Evolutionary conservation across 2,113 vertebrate genomes (phyloP).

Genomic region (Hydrolagus affinis): DNA sequence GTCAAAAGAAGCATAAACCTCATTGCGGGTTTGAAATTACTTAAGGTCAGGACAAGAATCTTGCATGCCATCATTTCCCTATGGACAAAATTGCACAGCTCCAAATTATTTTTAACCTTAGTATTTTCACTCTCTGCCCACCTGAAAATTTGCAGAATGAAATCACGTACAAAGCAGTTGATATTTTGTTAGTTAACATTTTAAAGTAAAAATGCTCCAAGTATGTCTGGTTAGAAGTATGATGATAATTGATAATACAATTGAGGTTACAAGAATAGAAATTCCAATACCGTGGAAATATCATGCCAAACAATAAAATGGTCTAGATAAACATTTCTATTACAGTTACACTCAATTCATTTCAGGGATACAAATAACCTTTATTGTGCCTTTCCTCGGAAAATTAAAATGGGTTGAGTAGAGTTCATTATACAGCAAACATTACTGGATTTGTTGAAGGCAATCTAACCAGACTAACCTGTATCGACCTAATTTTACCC

Average conservation of each 20-base stretch:
- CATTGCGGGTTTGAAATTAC: background rate
- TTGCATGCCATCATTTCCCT: background rate
- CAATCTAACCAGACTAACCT: constrained; percentile 60
- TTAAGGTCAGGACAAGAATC: background rate
- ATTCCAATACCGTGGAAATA: background rate
- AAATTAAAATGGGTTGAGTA: background rate
- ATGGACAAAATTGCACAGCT: background rate
- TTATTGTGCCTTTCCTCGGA: background rate
- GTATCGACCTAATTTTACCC: constrained; percentile 96
- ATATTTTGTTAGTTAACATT: background rate
- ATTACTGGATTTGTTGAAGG: background rate
- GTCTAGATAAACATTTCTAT: background rate
- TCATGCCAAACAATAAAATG: background rate
- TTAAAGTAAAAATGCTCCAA: background rate
- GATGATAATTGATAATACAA: too few species aligned
- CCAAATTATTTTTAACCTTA: too few species aligned
- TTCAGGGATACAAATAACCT: background rate
- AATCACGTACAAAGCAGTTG: background rate
- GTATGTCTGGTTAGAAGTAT: background rate
- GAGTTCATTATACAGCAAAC: background rate
- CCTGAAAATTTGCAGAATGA: background rate
- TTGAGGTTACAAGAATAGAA: background rate
- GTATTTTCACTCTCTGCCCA: background rate
- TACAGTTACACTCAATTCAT: background rate
- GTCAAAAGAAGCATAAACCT: background rate